Evolutionary conservation across 2,888 invertebrate species (phyloP).

Genomic region (Eucera pruinosa): DNA sequence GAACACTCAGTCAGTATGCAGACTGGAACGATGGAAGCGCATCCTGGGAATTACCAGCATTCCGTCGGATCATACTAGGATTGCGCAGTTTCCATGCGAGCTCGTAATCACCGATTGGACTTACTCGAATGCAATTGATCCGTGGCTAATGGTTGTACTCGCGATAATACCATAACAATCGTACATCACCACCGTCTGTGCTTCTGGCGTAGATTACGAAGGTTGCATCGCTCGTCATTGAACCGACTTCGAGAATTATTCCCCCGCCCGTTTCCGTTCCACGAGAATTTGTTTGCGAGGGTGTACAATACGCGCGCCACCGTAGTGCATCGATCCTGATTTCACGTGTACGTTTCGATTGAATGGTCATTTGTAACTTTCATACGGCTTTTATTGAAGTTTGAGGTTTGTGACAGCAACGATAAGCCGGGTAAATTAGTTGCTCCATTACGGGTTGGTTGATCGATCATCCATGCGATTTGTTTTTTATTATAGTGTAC

Average conservation of each 20-base stretch:
- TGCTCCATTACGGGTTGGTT: too few relatives aligned
- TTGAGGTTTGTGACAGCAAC: too few relatives aligned
- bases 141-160: constrained; percentile 60
- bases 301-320: too few relatives aligned
- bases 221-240: neutral
- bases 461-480: too few relatives aligned
- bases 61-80: constrained; percentile 81
- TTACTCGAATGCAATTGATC: constrained; percentile 70
- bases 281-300: too few relatives aligned
- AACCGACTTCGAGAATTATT: neutral
- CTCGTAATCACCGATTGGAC: constrained; percentile 64
- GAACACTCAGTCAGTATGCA: constrained; percentile 69
- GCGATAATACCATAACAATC: constrained; percentile 68
- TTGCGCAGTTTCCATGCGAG: constrained; percentile 77
- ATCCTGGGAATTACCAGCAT: constrained; percentile 79
- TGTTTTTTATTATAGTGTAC: too few relatives aligned
- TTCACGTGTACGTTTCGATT: too few relatives aligned
- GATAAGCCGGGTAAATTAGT: too few relatives aligned
- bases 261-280: too few relatives aligned
- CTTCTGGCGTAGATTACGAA: constrained; percentile 49
- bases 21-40: constrained; percentile 71
- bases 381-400: too few relatives aligned
- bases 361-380: too few relatives aligned
- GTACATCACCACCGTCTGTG: constrained; percentile 63
- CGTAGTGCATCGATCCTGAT: too few relatives aligned